Evolutionary conservation across 2,888 invertebrate genomes (phyloP).

Genomic region (Cremastobaeus sp.): DNA sequence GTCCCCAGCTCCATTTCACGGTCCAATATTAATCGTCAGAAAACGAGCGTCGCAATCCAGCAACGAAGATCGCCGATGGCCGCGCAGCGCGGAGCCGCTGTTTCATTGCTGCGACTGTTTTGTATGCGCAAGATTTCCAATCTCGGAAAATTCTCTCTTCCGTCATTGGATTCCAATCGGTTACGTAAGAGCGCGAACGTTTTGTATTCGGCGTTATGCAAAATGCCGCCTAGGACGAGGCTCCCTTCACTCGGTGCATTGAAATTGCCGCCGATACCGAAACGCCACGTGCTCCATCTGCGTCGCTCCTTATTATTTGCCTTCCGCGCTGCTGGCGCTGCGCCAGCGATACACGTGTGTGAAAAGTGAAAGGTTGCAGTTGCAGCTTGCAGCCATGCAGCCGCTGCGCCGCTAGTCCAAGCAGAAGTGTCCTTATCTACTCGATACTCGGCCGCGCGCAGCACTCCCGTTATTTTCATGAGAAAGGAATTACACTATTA

Average conservation of each 20-base stretch:
- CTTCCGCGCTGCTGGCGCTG: slow-evolving; percentile 44
- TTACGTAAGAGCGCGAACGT: slow-evolving; percentile 35
- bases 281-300: slow-evolving; percentile 56
- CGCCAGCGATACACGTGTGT: slow-evolving; percentile 62
- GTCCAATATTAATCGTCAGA: neutral
- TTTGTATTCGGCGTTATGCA: slow-evolving; percentile 49
- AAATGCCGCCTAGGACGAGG: slow-evolving; percentile 45
- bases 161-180: slow-evolving; percentile 39
- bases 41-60: neutral
- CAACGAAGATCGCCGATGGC: neutral
- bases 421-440: slow-evolving; percentile 49
- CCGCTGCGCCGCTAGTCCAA: slow-evolving; percentile 9
- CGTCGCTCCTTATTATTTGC: slow-evolving; percentile 63
- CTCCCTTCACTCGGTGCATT: slow-evolving; percentile 64
- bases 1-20: neutral
- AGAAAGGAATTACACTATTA: slow-evolving; percentile 60
- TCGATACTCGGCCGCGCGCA: slow-evolving; percentile 9
- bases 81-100: neutral
- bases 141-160: slow-evolving; percentile 48
- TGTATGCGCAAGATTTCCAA: no score
- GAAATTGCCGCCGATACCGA: slow-evolving; percentile 63
- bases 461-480: slow-evolving; percentile 59
- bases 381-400: no score
- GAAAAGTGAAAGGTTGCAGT: slow-evolving; percentile 68
- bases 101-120: no score